These are phyloP conservation scores for Lytechinus variegatus DNA, from an alignment of 35 echinoderm and acorn worm genomes.

Conservation along the genomic window DNA sequence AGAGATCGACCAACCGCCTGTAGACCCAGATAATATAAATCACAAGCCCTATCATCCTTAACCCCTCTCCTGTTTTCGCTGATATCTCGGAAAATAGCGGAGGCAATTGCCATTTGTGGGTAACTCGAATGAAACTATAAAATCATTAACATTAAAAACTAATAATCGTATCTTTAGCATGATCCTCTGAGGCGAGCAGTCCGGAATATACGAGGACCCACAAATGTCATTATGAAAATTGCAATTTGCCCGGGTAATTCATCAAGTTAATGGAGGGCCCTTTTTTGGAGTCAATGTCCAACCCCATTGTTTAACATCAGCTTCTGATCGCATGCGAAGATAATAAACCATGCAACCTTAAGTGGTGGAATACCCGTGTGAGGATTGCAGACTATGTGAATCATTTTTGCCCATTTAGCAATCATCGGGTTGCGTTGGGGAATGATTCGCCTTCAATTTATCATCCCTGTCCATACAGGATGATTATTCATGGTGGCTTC, in stretches of 20 bases:
- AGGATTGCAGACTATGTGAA: not conserved
- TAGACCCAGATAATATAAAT: no score
- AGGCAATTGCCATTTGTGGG: not conserved
- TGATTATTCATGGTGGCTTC: not conserved
- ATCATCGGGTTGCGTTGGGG: not conserved
- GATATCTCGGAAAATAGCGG: not conserved
- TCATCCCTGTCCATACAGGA: not conserved
- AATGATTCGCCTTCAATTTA: not conserved
- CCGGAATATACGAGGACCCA: not conserved
- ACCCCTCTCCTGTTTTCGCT: no score
- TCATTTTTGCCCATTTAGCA: not conserved
- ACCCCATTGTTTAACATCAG: not conserved
- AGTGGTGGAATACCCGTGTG: not conserved
- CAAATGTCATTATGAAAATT: conserved; percentile 20
- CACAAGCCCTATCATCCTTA: no score
- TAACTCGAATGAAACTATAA: not conserved
- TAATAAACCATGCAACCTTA: not conserved
- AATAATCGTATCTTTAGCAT: not conserved
- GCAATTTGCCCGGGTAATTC: conserved; percentile 9
- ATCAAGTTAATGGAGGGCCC: not conserved
- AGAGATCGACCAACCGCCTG: no score
- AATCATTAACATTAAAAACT: not conserved
- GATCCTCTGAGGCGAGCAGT: not conserved
- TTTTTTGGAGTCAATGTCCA: not conserved
- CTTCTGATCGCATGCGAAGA: not conserved